Conservation (phyloP, 1,140 invertebrate species). For the Panagrolaimus sp. region DNA sequence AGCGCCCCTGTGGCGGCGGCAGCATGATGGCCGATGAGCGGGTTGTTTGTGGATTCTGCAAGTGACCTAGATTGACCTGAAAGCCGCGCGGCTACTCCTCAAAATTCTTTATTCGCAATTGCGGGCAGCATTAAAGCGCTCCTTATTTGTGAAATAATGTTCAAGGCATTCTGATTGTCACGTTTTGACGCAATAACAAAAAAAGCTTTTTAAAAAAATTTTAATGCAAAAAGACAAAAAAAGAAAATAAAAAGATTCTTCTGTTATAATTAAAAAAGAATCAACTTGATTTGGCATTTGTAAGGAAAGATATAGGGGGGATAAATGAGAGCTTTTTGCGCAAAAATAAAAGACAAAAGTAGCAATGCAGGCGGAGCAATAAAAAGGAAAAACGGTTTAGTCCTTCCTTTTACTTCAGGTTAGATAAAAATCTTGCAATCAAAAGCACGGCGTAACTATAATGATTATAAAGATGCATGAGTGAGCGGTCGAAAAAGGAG, state of each 20-base stretch:
- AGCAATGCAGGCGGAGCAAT: background rate
- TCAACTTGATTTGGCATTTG: background rate
- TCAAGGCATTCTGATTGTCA: no score
- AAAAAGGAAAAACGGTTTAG: no score
- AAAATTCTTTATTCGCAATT: constrained; percentile 9
- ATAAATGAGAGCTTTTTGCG: background rate
- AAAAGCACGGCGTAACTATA: constrained; percentile 2
- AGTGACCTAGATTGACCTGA: constrained; percentile 15
- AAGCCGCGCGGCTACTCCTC: constrained; percentile 15
- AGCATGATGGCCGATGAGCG: constrained; percentile 6
- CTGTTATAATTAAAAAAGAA: background rate
- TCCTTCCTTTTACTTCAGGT: background rate
- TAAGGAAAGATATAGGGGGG: background rate
- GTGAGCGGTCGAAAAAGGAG: background rate
- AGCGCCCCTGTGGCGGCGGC: background rate
- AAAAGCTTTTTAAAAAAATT: no score
- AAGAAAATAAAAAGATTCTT: no score
- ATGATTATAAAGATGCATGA: constrained; percentile 14
- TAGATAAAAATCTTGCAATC: constrained; percentile 6
- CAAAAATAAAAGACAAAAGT: background rate
- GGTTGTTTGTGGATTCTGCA: constrained; percentile 15
- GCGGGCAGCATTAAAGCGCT: background rate
- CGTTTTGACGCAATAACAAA: no score
- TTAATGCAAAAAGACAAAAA: no score
- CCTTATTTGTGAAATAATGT: background rate